These are phyloP conservation scores for Chrysolina americana DNA, from an alignment of 2,888 invertebrate species.

Conservation along the genomic window DNA sequence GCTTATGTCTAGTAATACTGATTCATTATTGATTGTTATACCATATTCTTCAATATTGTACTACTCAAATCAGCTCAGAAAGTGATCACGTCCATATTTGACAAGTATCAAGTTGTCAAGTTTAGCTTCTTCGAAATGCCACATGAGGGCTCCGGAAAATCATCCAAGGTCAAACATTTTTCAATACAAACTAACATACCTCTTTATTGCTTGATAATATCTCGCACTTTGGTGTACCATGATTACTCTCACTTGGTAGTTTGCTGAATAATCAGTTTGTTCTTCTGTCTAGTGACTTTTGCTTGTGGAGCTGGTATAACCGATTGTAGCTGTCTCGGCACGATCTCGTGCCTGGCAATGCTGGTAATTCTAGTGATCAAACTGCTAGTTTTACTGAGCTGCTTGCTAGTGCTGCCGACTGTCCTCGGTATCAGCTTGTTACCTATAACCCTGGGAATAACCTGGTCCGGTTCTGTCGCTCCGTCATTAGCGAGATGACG, in stretches of 20 bases:
- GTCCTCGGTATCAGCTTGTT: constrained; percentile 55
- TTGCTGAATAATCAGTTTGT: constrained; percentile 86
- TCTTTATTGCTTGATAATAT: not conserved
- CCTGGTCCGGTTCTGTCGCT: constrained; percentile 54
- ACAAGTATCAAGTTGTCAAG: not conserved
- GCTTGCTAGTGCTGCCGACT: constrained; percentile 59
- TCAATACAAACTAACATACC: too few relatives aligned
- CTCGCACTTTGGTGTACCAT: not conserved
- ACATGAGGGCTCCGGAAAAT: not conserved
- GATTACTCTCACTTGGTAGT: constrained; percentile 64
- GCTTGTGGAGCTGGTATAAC: constrained; percentile 78
- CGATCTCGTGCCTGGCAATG: constrained; percentile 64
- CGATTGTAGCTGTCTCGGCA: constrained; percentile 76
- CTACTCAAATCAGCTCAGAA: not conserved
- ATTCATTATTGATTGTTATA: not conserved
- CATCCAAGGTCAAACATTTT: not conserved
- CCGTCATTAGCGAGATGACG: constrained; percentile 66
- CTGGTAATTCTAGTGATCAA: constrained; percentile 72
- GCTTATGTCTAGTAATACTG: constrained; percentile 1
- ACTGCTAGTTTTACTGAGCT: constrained; percentile 70
- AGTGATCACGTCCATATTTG: not conserved
- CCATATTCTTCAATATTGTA: not conserved
- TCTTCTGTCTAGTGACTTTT: constrained; percentile 86
- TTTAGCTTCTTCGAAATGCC: too few relatives aligned
- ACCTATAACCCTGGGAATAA: constrained; percentile 47